Base-by-base conservation (phyloP, 2,797 vertebrate genomes). In the Argyrosomus regius region DNA sequence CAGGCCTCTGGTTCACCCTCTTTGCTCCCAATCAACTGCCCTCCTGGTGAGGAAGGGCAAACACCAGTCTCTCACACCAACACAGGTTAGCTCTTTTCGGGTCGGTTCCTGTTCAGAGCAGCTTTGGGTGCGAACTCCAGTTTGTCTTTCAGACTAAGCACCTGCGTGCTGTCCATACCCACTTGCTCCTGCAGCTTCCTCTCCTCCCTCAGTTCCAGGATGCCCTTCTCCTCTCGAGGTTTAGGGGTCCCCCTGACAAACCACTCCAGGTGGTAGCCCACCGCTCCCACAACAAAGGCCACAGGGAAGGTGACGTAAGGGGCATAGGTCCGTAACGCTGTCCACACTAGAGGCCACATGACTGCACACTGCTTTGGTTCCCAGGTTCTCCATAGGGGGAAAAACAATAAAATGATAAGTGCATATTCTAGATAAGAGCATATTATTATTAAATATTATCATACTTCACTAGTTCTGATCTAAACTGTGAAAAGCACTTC, bases 271-370 rank as follows among this genome's bases (percentile, higher is more conserved):
- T 99, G 96, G 88, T 99, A 99, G 61, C 98, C 98, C 89, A 99
- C 97, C 2, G 97, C 96, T 75, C 98, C 98, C 0, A 99, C 98
- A 91, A 99, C 97, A 17, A 99, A 95, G 77, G 98, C 97, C 84
- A 98, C 97, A 0, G 98, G 98, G 92, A 99, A 99, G 50, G 98
- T 99, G 87, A 99, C 87, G 10, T 98, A 99, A 0, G 98, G 98
- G 10, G 97, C 97, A n/a, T 99, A 99, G 83, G 96, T 94, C 77
- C 98, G 97, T 80, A 96, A 68, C 26, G 95, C 94, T 0, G 94
- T 93, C 97, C 96, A 98, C 2, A 98, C 0, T 24, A 98, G 50
- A 43, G 97, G 97, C 98, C 97, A 99, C 98, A 99, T 99, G 92
- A 86, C 83, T 91, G 86, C 67, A 72, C 65, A 26, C 57, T 20